Evolutionary conservation across 2,113 vertebrate genomes (phyloP), one percentile per base, ranked within the genome.

Genomic region (Indicator maculatus): DNA sequence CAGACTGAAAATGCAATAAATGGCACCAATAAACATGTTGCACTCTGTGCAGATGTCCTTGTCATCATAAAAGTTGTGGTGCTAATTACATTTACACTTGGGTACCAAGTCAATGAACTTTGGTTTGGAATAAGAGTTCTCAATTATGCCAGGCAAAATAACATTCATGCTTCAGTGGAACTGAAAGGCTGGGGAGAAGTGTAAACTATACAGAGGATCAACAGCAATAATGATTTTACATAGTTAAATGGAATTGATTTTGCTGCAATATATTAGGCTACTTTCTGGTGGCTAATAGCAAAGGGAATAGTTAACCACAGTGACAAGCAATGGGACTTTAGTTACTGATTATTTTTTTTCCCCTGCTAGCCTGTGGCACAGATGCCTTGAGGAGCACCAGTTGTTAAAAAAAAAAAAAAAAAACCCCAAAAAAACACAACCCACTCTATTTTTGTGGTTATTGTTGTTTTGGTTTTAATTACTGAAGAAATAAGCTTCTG

Each of bases 81-180:
- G 77, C 85, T 95, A 96, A 97, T 96, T 96, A 77, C 73, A 61
- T 97, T 95, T 96, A 77, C 63, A 94, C 61, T 95, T 80, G 79
- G 65, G 30, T 93, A 87, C 67, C 72, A 94, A 88, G 59, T 96
- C 85, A 93, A 24, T 78, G 82, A 95, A 95, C 39, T 97, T 96
- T 84, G 38, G 76, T 97, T 97, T 94, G 83, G 91, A 82, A 75
- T 70, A 95, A 52, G 87, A 88, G 73, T 94, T 93, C 70, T 83
- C 83, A 96, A 71, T 97, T 97, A 90, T 23, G 61, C 11, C 13
- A 92, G 74, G 28, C 53, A 88, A 93, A 96, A 96, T 45, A 76
- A 88, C 79, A 84, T 95, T 93, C 85, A 94, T 93, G 89, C 88
- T 96, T 91, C 67, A 71, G 20, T 87, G 77, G 23, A 96, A 53